Evolutionary conservation across 2,888 invertebrate species (phyloP), one percentile per base, ranked within the genome.

Genomic region (Zygogramma bicolorata): DNA sequence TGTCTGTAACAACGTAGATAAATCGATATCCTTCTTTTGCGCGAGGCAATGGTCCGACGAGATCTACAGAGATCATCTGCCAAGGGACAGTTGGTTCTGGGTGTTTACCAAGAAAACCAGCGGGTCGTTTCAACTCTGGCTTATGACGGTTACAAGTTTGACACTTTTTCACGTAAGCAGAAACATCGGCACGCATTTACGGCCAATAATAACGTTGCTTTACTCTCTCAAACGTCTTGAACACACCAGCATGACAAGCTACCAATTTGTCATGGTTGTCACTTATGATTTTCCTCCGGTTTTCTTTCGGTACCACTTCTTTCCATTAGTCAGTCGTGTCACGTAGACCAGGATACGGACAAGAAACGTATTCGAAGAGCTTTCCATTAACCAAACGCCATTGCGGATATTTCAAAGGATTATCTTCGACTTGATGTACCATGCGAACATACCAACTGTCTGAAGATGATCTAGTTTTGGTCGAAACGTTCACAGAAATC

Each of bases 401-500:
- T 22, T 25, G 13, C 4, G 77, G 66, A 73, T 65, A 81, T 60
- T 73, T 65, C 10, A 53, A 7, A 18, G 75, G 80, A 46, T 67
- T 29, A 10, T 42, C 58, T 10, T 34, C 38, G n/a, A 79, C 49
- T 15, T 62, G 38, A 8, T 60, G 20, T 13, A 18, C 2, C 75
- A 81, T 74, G 7, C 63, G 58, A 7, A 53, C 20, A 62, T 79
- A 80, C 80, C 78, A 80, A 25, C 27, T 38, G 61, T 77, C 75
- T 2, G 40, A 40, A n/a, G 15, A 40, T 40, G 15, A n/a, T 3
- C 25, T 22, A 34, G 38, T n/a, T 20, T 22, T 22, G 38, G n/a
- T 38, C 18, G 34, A n/a, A 18, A 62, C 20, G 13, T n/a, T 18
- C 6, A 62, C 40, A n/a, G 25, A 22, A 62, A 60, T 40, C 20